Base-by-base conservation (phyloP, 2,888 invertebrate species). In the Chymomyza caudatula region DNA sequence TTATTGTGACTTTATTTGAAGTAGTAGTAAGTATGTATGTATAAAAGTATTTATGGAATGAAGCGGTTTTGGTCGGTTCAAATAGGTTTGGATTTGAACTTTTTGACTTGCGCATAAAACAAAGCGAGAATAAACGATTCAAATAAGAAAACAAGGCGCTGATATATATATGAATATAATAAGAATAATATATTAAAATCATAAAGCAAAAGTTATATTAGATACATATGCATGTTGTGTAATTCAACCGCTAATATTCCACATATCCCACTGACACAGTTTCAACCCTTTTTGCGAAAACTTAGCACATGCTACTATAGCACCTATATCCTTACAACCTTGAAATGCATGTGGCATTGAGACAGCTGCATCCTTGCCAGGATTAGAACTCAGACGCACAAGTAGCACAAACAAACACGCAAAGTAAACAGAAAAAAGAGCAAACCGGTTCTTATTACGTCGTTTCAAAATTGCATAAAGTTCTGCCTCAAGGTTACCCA, bases 401-500 rank as follows among this genome's bases (percentile, higher is more conserved):
- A 60, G 29, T 29, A 22, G 20, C 37, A 42, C 17, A 37, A 43
- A 11, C 15, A 47, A 53, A 53, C 13, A 59, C 13, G 37, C 44
- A 53, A 63, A 59, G 57, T 56, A 66, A 78, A 69, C 63, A 67
- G 22, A 22, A 1, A 1, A 51, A 51, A 55, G 65, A 20, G 56
- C 63, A 25, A 79, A 82, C 78, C 83, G 78, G 78, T 79, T 82
- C 58, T 25, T 77, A 77, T 77, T 77, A 67, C 78, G 78, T 69
- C 59, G 66, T 60, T 51, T 57, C 25, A 60, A 53, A 22, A 15
- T 53, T 25, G 43, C 37, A 60, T 37, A 49, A 37, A 59, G 52
- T 25, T 37, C 1, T 44, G 20, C 8, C 54, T 73, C 74, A 74
- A 74, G 74, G 74, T 73, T 74, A 74, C 73, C 74, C 75, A 75